A percentile compares a stretch with the other conserved stretches of the same genome.
Conservation (phyloP, 1,140 invertebrate species). For the Hirudo medicinalis region DNA sequence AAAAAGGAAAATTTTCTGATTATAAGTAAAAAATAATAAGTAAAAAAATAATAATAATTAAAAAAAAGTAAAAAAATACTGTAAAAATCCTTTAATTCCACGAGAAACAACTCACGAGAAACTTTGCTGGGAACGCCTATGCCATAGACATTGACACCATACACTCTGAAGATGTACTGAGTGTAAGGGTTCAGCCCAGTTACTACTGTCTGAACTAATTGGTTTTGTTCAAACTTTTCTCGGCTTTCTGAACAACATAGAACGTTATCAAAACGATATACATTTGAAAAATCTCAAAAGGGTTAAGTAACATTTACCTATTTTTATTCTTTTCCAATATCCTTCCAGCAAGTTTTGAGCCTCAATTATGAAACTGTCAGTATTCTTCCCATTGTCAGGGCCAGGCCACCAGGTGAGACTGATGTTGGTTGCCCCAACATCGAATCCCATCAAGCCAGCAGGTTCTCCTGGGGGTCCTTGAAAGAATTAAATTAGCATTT, state of each 20-base stretch:
- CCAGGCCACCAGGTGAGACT: conserved; percentile 52
- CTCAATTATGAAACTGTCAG: conserved; percentile 55
- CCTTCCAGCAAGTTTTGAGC: conserved; percentile 49
- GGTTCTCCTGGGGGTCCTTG: conserved; percentile 40
- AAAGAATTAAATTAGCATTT: conserved; percentile 10
- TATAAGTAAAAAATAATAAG: not conserved
- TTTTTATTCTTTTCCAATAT: conserved; percentile 15
- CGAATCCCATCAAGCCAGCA: conserved; percentile 40
- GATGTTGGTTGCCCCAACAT: conserved; percentile 30
- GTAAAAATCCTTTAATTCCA: not conserved
- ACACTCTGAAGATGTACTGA: conserved; percentile 74
- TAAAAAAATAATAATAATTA: not conserved
- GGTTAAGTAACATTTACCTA: not conserved
- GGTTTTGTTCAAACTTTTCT: conserved; percentile 4
- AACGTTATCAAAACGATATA: not conserved
- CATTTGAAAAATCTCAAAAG: not conserved
- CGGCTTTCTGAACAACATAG: not conserved
- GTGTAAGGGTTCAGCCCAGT: conserved; percentile 62
- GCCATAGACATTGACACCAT: conserved; percentile 69
- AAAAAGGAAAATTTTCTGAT: not conserved
- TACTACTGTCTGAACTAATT: conserved; percentile 22
- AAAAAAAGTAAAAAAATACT: not conserved
- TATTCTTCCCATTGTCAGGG: conserved; percentile 27
- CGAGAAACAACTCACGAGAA: conserved; percentile 32
- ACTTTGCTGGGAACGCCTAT: conserved; percentile 43